Evolutionary conservation across 2,888 invertebrate genomes (phyloP), one percentile per base, ranked within the genome.

Genomic region (Cephus nigrinus): DNA sequence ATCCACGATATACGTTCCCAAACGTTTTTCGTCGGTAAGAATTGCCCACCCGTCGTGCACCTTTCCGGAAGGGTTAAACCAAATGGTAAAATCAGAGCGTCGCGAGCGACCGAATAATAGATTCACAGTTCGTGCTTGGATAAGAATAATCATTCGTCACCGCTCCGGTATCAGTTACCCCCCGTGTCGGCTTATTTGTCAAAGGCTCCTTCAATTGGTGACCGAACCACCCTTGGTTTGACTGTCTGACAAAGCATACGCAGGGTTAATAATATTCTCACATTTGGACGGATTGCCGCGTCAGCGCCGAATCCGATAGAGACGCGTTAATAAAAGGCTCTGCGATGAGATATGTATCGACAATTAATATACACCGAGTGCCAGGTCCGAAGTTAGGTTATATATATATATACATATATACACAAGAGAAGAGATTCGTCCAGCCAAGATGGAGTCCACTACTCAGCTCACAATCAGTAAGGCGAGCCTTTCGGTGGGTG

Each of bases 201-300:
- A 86, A 86, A 81, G 82, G 81, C 82, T 82, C 69, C 55, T 35
- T 75, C 74, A 31, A 74, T 74, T 69, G 77, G 40, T 33, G 74
- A 74, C 68, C n/a, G 55, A 55, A 23, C 55, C 55, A 55, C 55
- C 32, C 30, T 34, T 74, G n/a, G 74, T 74, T 36, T 31, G 35
- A 36, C 74, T 55, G 55, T 55, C 74, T 23, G 36, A n/a, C 32
- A 34, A 36, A 36, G 35, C 32, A 36, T 15, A 36, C 35, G 36
- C 33, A 73, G 73, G 34, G 81, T 86, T 86, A 88, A 88, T 88
- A 86, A 89, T 87, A 87, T 85, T 87, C 85, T 86, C 86, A 86
- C 86, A 84, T 85, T 87, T 82, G 83, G 83, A 87, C 84, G 84
- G 80, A 85, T 84, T 80, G 83, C 84, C 83, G 78, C 79, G 84